phyloP scores from a whole-genome alignment of 2,113 vertebrate genomes.

The Aythya baeri region DNA sequence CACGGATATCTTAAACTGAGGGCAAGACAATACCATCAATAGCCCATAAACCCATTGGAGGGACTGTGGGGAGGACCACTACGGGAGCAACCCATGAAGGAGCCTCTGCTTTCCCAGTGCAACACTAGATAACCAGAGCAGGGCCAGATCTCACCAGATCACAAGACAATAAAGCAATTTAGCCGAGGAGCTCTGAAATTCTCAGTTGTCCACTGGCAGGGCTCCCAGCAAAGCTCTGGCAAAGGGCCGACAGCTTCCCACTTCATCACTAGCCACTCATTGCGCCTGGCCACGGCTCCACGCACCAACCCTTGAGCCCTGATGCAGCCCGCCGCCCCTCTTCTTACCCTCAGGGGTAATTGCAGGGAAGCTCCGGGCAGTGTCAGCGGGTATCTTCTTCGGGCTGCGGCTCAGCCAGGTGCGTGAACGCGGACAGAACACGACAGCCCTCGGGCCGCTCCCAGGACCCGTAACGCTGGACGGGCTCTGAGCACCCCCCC shows the following conservation, averaged over 20 bases:
- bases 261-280: fast-evolving
- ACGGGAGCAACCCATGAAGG: fast-evolving
- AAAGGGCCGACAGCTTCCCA: background rate
- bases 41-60: fast-evolving
- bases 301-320: fast-evolving
- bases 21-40: background rate
- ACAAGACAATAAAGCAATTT: fast-evolving
- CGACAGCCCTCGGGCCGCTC: background rate
- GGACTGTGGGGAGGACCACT: fast-evolving
- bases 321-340: background rate
- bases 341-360: background rate
- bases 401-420: background rate
- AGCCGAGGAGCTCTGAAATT: fast-evolving
- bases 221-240: fast-evolving
- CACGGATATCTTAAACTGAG: fast-evolving
- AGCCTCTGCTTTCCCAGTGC: fast-evolving
- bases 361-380: background rate
- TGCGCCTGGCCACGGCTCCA: fast-evolving
- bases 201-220: fast-evolving
- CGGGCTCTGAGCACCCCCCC: too few relatives aligned
- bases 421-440: too few relatives aligned
- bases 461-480: background rate
- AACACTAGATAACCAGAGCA: fast-evolving
- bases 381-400: fast-evolving
- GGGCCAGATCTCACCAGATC: fast-evolving